Conservation (phyloP, 2,797 vertebrate species). For the Dendrocincla fuliginosa region DNA sequence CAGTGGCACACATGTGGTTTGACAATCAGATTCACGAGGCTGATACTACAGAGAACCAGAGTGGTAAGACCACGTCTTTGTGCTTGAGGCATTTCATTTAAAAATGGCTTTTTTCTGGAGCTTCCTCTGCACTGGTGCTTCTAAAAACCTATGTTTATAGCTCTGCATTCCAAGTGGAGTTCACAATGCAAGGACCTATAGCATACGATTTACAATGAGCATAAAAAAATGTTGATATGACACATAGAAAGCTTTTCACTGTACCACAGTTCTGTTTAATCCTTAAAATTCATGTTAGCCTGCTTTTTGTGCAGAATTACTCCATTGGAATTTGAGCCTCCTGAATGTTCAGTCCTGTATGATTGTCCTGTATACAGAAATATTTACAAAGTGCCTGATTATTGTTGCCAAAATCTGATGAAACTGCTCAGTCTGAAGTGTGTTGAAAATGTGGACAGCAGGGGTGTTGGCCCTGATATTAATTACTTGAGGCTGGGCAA, state of each 20-base stretch:
- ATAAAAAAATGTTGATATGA: neutral
- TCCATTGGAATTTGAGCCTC: neutral
- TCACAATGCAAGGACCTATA: neutral
- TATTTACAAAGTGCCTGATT: neutral
- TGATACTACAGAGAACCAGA: conserved; percentile 89
- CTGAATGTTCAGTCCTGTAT: neutral
- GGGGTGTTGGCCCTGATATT: neutral
- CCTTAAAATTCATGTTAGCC: neutral
- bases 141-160: neutral
- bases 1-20: conserved; percentile 91
- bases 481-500: neutral
- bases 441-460: neutral
- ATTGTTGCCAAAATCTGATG: neutral
- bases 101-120: neutral
- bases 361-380: neutral
- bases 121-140: neutral
- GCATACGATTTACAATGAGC: rapidly evolving
- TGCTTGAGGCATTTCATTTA: neutral
- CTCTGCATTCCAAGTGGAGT: neutral
- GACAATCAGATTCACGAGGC: conserved; percentile 91
- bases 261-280: neutral
- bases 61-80: conserved; percentile 75
- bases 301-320: neutral
- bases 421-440: neutral
- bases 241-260: neutral